A percentile compares a stretch with the other conserved stretches of the same genome.
Conservation (phyloP, 2,797 vertebrate species). For the Australoheros facetus region DNA sequence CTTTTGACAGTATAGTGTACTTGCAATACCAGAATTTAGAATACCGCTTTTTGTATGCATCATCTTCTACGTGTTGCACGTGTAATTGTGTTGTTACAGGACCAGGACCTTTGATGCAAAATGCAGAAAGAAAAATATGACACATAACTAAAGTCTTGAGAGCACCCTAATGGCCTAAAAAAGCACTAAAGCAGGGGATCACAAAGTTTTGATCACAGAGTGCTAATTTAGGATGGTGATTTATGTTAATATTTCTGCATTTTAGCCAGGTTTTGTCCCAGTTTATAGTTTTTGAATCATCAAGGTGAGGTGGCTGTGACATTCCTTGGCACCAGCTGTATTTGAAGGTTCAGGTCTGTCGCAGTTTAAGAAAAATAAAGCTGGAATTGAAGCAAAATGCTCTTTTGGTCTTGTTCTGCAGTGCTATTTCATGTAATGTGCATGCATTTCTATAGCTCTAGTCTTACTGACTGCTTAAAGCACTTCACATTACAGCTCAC, state of each 20-base stretch:
- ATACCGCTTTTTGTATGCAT: not conserved
- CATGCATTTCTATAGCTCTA: not conserved
- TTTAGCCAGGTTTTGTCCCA: not conserved
- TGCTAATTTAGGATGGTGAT: too few species aligned
- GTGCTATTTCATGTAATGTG: not conserved
- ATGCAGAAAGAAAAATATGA: not conserved
- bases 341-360: not conserved
- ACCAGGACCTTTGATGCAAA: not conserved
- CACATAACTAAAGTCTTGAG: not conserved
- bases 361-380: not conserved
- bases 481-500: too few species aligned
- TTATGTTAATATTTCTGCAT: not conserved
- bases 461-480: not conserved
- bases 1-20: too few species aligned
- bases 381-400: not conserved
- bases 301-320: fast-evolving
- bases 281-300: not conserved
- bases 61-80: too few species aligned
- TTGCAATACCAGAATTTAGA: not conserved
- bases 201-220: not conserved
- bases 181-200: not conserved
- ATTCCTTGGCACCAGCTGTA: not conserved
- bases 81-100: not conserved
- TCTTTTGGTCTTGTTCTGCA: not conserved
- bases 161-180: not conserved